Conservation (phyloP, 2,888 invertebrate species). For the Athalia cordata region DNA sequence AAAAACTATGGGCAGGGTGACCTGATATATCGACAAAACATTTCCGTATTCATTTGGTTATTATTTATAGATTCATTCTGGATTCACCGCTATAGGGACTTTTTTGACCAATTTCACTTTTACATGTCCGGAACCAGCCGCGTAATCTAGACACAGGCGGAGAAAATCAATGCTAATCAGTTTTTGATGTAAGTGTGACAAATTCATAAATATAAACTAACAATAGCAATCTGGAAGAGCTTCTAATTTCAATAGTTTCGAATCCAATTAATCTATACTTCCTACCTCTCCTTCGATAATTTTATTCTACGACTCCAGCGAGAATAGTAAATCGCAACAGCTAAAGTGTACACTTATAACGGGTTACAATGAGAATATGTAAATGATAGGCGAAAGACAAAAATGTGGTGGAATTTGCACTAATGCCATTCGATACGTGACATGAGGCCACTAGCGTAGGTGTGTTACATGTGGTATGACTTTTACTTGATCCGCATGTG, state of each 20-base stretch:
- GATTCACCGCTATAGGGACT: slow-evolving; percentile 11
- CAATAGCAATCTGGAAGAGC: no score
- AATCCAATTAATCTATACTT: no score
- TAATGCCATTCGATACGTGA: slow-evolving; percentile 8
- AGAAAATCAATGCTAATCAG: no score
- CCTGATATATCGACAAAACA: neutral
- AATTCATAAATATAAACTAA: no score
- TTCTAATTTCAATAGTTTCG: no score
- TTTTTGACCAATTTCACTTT: slow-evolving; percentile 2
- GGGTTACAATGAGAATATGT: slow-evolving; percentile 2
- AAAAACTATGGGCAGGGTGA: neutral
- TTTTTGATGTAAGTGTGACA: no score
- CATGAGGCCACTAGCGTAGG: slow-evolving; percentile 15
- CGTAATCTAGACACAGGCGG: no score
- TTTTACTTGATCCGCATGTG: slow-evolving; percentile 30
- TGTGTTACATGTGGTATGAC: slow-evolving; percentile 11
- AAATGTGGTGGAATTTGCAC: neutral
- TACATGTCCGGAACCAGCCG: neutral
- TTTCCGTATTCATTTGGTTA: no score
- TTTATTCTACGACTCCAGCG: no score
- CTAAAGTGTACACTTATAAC: neutral
- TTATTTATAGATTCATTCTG: neutral
- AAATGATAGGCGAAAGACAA: no score
- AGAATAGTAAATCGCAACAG: no score
- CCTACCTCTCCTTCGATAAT: no score